phyloP scores from a whole-genome alignment of 2,797 vertebrate genomes.

The Tokudaia tokunoshimensis region DNA sequence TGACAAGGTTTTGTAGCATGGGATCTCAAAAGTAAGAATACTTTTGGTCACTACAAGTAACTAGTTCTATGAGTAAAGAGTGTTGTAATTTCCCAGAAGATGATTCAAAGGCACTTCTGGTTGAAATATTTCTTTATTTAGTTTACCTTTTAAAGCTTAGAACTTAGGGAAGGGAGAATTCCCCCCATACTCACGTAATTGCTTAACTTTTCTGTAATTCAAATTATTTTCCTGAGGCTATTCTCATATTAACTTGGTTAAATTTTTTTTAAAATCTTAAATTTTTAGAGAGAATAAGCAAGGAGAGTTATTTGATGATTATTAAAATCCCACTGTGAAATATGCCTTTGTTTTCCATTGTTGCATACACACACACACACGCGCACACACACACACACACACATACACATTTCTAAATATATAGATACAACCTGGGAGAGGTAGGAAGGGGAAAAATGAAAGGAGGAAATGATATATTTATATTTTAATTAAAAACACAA shows the following conservation, averaged over 20 bases:
- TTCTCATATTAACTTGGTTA: not conserved
- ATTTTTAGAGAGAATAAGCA: not conserved
- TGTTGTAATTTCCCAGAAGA: not conserved
- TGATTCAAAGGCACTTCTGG: constrained; percentile 52
- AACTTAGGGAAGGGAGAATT: not conserved
- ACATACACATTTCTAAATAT: not conserved
- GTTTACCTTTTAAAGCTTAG: constrained; percentile 21
- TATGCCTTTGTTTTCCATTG: not conserved
- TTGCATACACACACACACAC: not conserved
- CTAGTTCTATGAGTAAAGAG: constrained; percentile 52
- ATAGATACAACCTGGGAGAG: no score
- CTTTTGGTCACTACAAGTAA: constrained; percentile 63
- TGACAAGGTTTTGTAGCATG: constrained; percentile 47
- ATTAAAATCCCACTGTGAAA: constrained; percentile 19
- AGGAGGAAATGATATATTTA: not conserved
- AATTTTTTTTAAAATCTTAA: not conserved
- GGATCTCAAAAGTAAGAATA: not conserved
- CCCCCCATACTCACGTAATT: not conserved
- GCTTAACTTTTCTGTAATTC: constrained; percentile 38
- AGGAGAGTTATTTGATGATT: constrained; percentile 12
- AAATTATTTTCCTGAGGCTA: not conserved
- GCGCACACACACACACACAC: no score
- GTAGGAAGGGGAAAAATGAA: not conserved
- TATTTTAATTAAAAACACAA: not conserved
- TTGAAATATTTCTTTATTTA: not conserved